These are phyloP conservation scores for Leptinotarsa tumamoca DNA, from an alignment of 2,888 invertebrate genomes.

Conservation along the genomic window DNA sequence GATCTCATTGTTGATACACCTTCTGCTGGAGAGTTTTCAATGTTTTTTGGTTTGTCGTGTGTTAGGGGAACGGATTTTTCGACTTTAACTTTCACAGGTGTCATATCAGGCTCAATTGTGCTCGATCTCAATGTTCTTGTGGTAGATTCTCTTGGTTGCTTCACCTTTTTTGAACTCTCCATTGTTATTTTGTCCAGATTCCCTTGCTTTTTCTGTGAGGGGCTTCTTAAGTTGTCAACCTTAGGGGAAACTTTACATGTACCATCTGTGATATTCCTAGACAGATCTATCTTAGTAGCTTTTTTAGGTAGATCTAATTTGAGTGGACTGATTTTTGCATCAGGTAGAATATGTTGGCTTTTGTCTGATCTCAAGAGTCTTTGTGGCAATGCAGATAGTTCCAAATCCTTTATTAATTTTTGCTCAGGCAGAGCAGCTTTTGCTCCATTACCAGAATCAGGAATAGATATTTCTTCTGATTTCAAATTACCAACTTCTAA, in stretches of 20 bases:
- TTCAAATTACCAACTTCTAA: background rate
- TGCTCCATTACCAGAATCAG: background rate
- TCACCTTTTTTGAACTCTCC: conserved; percentile 23
- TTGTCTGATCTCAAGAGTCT: conserved; percentile 38
- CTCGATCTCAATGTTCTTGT: conserved; percentile 27
- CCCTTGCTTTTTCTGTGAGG: conserved; percentile 22
- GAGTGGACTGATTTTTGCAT: background rate
- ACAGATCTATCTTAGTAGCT: background rate
- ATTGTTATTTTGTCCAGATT: conserved; percentile 36
- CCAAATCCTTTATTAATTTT: background rate
- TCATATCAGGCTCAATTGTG: conserved; percentile 4
- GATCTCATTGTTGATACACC: conserved; percentile 2
- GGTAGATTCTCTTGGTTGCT: conserved; percentile 24
- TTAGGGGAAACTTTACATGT: background rate
- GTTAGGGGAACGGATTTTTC: conserved; percentile 38
- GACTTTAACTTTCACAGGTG: conserved; percentile 19
- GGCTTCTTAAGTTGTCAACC: background rate
- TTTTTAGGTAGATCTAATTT: background rate
- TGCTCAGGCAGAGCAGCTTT: background rate
- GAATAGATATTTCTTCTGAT: background rate
- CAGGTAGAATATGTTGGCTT: conserved; percentile 19
- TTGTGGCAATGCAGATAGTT: conserved; percentile 19
- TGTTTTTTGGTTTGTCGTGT: conserved; percentile 35
- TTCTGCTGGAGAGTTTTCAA: background rate
- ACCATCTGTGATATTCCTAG: background rate